Evolutionary conservation across 92 coral and sea anemone genomes (phyloP).

Genomic region (Epizoanthus rinbou): DNA sequence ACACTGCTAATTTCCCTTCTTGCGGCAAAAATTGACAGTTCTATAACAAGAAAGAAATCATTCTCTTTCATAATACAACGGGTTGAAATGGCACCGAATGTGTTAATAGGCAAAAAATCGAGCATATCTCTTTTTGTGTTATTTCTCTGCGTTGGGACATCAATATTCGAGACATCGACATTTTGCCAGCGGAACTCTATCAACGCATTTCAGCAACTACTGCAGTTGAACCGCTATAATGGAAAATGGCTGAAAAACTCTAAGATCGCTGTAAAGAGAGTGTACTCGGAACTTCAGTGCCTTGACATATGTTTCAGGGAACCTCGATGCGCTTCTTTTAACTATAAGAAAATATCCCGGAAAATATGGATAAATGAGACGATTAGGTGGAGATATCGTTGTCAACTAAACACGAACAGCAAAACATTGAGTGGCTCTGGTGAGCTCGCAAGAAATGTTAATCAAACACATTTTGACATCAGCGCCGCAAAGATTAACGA

Average conservation of each 20-base stretch:
- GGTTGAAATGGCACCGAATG: too few species aligned
- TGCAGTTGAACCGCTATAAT: not conserved
- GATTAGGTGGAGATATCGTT: not conserved
- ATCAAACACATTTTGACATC: conserved; percentile 6
- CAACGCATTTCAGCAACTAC: not conserved
- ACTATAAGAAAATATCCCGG: not conserved
- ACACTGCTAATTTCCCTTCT: too few species aligned
- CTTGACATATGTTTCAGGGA: not conserved
- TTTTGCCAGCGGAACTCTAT: not conserved
- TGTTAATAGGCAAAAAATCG: too few species aligned
- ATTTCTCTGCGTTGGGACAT: not conserved
- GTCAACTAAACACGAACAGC: conserved; percentile 2
- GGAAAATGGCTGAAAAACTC: not conserved
- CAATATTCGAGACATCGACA: not conserved
- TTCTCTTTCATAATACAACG: too few species aligned
- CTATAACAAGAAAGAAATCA: too few species aligned
- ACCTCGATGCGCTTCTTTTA: not conserved
- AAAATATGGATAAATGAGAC: not conserved
- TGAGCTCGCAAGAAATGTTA: not conserved
- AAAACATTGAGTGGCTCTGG: not conserved
- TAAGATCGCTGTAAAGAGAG: not conserved
- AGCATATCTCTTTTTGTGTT: not conserved
- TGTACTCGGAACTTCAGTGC: not conserved
- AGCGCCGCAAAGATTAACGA: not conserved
- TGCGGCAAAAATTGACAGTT: too few species aligned